phyloP scores from a whole-genome alignment of 2,113 vertebrate genomes.

The Cottus gobio region DNA sequence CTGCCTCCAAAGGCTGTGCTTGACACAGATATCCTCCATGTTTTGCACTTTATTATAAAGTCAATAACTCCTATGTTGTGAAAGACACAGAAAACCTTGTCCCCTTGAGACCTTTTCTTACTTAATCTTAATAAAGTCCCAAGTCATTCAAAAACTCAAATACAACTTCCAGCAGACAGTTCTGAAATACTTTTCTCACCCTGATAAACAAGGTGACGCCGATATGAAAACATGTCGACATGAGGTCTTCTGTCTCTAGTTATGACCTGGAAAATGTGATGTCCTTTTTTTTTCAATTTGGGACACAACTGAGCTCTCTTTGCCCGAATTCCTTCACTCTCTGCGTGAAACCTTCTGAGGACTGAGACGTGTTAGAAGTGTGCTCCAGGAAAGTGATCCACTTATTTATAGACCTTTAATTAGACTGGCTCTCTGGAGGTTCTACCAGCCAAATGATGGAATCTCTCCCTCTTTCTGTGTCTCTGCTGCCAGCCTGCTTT shows the following conservation, averaged over 20 bases:
- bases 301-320: constrained; percentile 40
- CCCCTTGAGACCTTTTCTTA: neutral
- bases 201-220: constrained; percentile 23
- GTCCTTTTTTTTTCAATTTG: constrained; percentile 40
- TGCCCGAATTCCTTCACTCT: constrained; percentile 45
- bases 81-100: neutral
- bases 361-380: constrained; percentile 61
- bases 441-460: constrained; percentile 67
- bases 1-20: neutral
- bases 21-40: neutral
- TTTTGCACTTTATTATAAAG: neutral
- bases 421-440: constrained; percentile 72
- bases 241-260: constrained; percentile 26
- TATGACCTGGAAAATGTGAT: constrained; percentile 55
- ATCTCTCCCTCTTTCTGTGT: constrained; percentile 55
- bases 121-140: neutral
- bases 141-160: neutral
- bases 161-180: constrained; percentile 2
- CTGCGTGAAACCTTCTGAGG: constrained; percentile 54
- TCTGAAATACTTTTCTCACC: constrained; percentile 12
- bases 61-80: neutral
- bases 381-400: constrained; percentile 72
- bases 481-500: constrained; percentile 38
- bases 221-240: neutral
- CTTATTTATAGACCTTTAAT: constrained; percentile 81